These are phyloP conservation scores for Polypterus senegalus DNA, from an alignment of 2,113 vertebrate genomes.

Conservation along the genomic window DNA sequence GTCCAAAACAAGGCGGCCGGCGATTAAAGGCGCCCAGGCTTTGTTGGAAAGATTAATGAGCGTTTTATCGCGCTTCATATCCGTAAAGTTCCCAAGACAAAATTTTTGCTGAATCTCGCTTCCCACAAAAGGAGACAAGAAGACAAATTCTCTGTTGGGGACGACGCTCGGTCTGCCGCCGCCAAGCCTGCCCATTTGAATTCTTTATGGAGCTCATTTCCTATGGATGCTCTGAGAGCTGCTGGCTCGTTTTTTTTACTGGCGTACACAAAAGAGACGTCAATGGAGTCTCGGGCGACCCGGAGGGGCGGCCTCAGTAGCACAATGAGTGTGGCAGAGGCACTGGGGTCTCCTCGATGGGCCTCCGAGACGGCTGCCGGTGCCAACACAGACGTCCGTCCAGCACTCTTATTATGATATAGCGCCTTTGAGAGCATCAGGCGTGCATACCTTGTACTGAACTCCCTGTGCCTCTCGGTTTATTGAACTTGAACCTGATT, in stretches of 20 bases:
- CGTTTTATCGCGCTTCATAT: conserved; percentile 48
- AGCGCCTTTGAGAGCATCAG: too few relatives aligned
- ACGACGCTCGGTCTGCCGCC: conserved; percentile 39
- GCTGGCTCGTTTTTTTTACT: conserved; percentile 58
- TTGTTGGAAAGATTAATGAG: conserved; percentile 64
- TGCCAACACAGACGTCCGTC: not conserved
- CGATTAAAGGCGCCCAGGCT: conserved; percentile 15
- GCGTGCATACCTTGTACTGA: too few relatives aligned
- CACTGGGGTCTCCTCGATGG: conserved; percentile 9
- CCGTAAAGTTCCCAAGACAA: conserved; percentile 54
- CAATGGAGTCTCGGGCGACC: conserved; percentile 64
- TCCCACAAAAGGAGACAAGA: conserved; percentile 58
- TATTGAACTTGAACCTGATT: too few relatives aligned
- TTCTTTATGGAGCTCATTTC: conserved; percentile 75
- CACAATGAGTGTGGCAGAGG: conserved; percentile 52
- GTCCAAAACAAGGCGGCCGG: conserved; percentile 36
- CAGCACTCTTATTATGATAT: too few relatives aligned
- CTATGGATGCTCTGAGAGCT: conserved; percentile 74
- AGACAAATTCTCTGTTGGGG: conserved; percentile 58
- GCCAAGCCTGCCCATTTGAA: conserved; percentile 68
- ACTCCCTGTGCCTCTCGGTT: too few relatives aligned
- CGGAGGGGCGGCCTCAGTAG: conserved; percentile 53
- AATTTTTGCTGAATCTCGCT: conserved; percentile 57
- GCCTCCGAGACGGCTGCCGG: not conserved
- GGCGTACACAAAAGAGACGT: conserved; percentile 66